Conservation (phyloP, 2,113 vertebrate genomes). For the Anseranas semipalmata region DNA sequence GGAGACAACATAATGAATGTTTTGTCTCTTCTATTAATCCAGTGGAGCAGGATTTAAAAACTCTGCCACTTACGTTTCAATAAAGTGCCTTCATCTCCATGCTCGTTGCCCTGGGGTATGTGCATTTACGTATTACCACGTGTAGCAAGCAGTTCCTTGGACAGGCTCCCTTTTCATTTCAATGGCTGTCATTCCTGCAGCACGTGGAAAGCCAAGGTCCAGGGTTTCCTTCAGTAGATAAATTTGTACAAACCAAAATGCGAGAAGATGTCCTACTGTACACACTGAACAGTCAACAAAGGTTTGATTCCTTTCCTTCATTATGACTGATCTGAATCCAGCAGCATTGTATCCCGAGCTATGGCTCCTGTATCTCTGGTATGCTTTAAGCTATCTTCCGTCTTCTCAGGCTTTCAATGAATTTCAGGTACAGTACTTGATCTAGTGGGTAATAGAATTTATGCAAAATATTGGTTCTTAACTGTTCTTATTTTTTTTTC, state of each 20-base stretch:
- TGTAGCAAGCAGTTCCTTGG: background rate
- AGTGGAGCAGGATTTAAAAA: background rate
- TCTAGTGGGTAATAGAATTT: background rate
- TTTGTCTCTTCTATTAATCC: background rate
- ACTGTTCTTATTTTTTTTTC: background rate
- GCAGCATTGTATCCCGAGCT: fast-evolving
- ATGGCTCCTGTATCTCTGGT: fast-evolving
- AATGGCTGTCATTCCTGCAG: background rate
- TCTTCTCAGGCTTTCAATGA: background rate
- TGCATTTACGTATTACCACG: background rate
- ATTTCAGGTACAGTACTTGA: background rate
- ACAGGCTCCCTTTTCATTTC: background rate
- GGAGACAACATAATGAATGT: background rate
- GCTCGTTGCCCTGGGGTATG: background rate
- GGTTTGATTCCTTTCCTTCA: background rate
- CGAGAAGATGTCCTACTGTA: background rate
- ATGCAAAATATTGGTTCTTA: background rate
- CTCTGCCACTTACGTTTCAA: background rate
- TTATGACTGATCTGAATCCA: background rate
- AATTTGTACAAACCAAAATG: background rate
- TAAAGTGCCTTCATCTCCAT: background rate
- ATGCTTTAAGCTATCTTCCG: background rate
- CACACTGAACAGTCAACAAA: fast-evolving
- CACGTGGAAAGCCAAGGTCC: fast-evolving
- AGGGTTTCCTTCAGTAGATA: background rate